Base-by-base conservation (phyloP, 2,888 invertebrate genomes). In the Melikaiella ostensackeni region DNA sequence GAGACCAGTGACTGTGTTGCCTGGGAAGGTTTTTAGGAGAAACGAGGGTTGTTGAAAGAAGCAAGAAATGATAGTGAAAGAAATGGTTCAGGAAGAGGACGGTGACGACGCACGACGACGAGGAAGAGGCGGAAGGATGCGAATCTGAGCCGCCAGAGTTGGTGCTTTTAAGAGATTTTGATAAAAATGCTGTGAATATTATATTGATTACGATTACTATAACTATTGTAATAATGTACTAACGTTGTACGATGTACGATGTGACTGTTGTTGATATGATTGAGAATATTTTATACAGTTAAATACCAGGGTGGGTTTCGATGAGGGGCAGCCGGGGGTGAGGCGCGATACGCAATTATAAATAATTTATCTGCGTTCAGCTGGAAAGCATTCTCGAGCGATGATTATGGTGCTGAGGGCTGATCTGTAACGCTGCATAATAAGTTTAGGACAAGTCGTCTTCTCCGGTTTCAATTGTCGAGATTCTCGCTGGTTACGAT, bases 131-230 rank as follows among this genome's bases (percentile, higher is more conserved):
- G 81, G 74, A 77, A 78, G 66, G 77, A 80, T 78, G 75, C 75
- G 85, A 83, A 84, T 77, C 81, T 80, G 82, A 85, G 83, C 85
- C 89, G 86, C 87, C 87, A 87, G 86, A 87, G 86, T 87, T 89
- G 90, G 89, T 89, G 89, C 89, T 91, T 91, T 89, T 88, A 89
- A 90, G 89, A 91, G 90, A 91, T 91, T 91, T 91, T 90, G 90
- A 91, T 90, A 91, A 91, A 70, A 91, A 91, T 90, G 90, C 91
- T 91, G 91, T 91, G 91, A 91, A 91, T 91, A 91, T 87, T 91
- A 90, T 91, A 91, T 89, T 91, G 90, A 89, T 90, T 90, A 90
- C 86, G 87, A 87, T 88, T 85, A 89, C 86, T 88, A 88, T 85
- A 84, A 84, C 87, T 90, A 90, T 89, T 90, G 90, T 91, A 91